These are phyloP conservation scores for Porites lutea DNA, from an alignment of 64 coral and sea anemone species.

Conservation along the genomic window DNA sequence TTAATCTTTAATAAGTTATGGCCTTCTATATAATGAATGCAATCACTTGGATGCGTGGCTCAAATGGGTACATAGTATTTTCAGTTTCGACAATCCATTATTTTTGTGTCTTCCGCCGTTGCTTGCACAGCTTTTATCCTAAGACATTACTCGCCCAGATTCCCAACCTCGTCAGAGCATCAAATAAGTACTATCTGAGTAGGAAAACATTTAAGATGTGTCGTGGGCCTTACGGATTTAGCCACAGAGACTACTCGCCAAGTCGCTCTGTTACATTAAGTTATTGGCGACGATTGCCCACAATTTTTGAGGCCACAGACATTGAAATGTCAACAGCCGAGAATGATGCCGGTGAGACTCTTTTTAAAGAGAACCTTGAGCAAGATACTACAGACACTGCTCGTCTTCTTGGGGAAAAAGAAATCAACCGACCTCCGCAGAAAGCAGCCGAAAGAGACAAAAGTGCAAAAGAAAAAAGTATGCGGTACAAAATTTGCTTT, in stretches of 20 bases:
- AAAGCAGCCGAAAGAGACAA: neutral
- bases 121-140: too few relatives aligned
- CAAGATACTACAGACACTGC: too few relatives aligned
- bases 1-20: neutral
- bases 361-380: neutral
- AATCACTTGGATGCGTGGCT: neutral
- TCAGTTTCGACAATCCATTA: too few relatives aligned
- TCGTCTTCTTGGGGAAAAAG: neutral
- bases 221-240: neutral
- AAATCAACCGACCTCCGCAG: neutral
- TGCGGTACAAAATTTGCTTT: neutral
- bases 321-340: slow-evolving; percentile 1
- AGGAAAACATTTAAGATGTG: neutral
- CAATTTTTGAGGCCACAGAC: slow-evolving; percentile 11
- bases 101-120: too few relatives aligned
- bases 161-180: too few relatives aligned
- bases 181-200: neutral
- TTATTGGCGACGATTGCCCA: slow-evolving; percentile 6
- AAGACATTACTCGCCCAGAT: too few relatives aligned
- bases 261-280: neutral
- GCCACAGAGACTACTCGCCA: slow-evolving; percentile 2
- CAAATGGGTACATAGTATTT: too few relatives aligned
- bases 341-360: neutral
- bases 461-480: neutral
- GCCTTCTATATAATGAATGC: neutral